Base-by-base conservation (phyloP, 2,888 invertebrate species). In the Cerastis rubricosa region DNA sequence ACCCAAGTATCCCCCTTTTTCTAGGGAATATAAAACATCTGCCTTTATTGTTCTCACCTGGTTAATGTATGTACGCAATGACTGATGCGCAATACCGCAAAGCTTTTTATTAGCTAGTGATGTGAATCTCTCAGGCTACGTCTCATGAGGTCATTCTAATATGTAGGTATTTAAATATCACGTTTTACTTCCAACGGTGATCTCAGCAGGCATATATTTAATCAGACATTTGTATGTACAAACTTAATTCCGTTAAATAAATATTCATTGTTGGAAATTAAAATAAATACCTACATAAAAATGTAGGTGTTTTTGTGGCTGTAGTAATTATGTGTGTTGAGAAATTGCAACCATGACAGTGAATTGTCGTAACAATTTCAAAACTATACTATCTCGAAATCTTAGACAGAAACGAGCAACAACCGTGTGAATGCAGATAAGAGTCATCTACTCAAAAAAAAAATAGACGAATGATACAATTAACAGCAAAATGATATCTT, bases 401-500 rank as follows among this genome's bases (percentile, higher is more conserved):
- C 51, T 64, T 80, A 75, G 49, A 66, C 81, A 79, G 74, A 83
- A 83, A 83, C 74, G 71, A 77, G 83, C 77, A 84, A 82, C 84
- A 81, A 63, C 47, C 87, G 89, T 88, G 88, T 69, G 88, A 88
- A 89, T 87, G 81, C 54, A 88, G 88, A 85, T 79, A 82, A 69
- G 29, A 85, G 69, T 40, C 45, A 65, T 78, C 69, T 79, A 86
- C 78, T 88, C 88, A 87, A 83, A 87, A 87, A 83, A n/a, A 87
- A 90, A 90, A 86, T 81, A 88, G 85, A 90, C 87, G 89, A 91
- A 90, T 88, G 90, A 89, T 88, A 90, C 87, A 91, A 91, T 92
- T 91, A 91, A 90, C 84, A 85, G 74, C 89, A 90, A 80, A 90
- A 88, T 91, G 88, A 91, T 91, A 89, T 87, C 84, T 85, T 89